Conservation (phyloP, 2,113 vertebrate genomes). For the Leucopsar rothschildi region DNA sequence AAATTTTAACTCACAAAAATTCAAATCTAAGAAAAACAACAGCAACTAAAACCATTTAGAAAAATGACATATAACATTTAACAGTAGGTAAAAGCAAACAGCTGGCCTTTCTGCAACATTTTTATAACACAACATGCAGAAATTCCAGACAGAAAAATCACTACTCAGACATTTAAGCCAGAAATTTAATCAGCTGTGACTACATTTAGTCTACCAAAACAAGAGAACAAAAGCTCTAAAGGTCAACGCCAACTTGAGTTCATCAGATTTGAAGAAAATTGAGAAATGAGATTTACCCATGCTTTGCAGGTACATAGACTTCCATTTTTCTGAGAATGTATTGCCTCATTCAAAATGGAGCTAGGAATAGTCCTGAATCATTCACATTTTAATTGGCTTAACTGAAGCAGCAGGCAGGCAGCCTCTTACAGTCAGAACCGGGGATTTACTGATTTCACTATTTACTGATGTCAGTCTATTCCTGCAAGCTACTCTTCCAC, state of each 20-base stretch:
- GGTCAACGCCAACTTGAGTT: neutral
- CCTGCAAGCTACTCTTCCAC: neutral
- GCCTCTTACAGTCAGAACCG: neutral
- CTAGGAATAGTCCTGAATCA: neutral
- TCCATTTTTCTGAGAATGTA: neutral
- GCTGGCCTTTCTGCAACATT: neutral
- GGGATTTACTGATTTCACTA: neutral
- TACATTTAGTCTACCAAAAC: neutral
- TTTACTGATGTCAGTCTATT: neutral
- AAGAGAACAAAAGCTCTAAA: neutral
- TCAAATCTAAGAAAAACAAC: neutral
- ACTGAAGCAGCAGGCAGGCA: neutral
- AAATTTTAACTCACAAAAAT: neutral
- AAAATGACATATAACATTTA: neutral
- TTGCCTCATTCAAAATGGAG: neutral
- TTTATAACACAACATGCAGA: neutral
- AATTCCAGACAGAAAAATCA: slow-evolving; percentile 11
- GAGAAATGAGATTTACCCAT: neutral
- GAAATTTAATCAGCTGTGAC: neutral
- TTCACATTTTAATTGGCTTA: neutral
- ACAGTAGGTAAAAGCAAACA: neutral
- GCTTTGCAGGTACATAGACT: neutral
- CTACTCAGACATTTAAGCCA: neutral
- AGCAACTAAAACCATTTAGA: neutral
- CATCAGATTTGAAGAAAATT: neutral